Conservation (phyloP, 2,888 invertebrate species). For the Leptodirus hochenwartii region DNA sequence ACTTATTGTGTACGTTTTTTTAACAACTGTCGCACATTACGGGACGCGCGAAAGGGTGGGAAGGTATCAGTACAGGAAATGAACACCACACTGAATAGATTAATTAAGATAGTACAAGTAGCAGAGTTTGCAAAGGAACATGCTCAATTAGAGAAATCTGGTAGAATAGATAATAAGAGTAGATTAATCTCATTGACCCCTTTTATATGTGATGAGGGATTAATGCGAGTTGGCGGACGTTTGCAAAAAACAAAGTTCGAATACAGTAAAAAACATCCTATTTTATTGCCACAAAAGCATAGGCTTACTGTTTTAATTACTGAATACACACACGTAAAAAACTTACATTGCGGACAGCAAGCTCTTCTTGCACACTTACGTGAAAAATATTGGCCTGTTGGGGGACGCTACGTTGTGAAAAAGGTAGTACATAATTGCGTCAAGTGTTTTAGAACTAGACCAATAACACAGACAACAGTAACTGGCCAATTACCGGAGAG, state of each 20-base stretch:
- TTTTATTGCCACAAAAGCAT: constrained; percentile 1
- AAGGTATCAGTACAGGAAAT: not conserved
- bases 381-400: too few relatives aligned
- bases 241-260: not conserved
- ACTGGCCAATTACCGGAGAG: too few relatives aligned
- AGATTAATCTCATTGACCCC: not conserved
- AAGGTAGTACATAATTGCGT: too few relatives aligned
- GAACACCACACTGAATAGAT: not conserved
- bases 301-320: not conserved
- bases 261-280: constrained; percentile 3
- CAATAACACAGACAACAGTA: too few relatives aligned
- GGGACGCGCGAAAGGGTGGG: not conserved
- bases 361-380: too few relatives aligned
- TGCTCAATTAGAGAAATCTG: not conserved
- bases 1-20: not conserved
- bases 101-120: constrained; percentile 1
- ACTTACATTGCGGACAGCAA: constrained; percentile 3
- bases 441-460: too few relatives aligned
- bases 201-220: not conserved
- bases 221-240: constrained; percentile 3
- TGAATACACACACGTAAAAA: not conserved
- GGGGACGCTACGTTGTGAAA: too few relatives aligned
- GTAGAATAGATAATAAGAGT: not conserved
- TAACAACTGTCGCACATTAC: not conserved
- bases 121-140: not conserved